Base-by-base conservation (phyloP, 2,888 invertebrate species). In the Patella pellucida region DNA sequence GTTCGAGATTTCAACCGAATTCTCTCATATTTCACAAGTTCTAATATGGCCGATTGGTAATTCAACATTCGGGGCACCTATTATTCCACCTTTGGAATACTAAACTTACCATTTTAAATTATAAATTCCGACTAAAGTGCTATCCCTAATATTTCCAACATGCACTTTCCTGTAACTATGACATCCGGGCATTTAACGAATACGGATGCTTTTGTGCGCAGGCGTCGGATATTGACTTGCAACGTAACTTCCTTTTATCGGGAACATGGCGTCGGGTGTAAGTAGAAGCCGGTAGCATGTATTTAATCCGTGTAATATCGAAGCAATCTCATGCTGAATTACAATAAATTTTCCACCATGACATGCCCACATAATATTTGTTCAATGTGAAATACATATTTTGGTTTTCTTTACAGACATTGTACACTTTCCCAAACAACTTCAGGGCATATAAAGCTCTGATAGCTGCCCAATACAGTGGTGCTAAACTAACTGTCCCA, bases 361-460 rank as follows among this genome's bases (percentile, higher is more conserved):
- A 41, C 9, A 41, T 41, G 41, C 41, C 9, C 41, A 41, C 41
- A 9, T 41, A 41, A 41, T 41, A 41, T 41, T 41, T 41, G 9
- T 41, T 41, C 41, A 41, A 41, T 41, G 41, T 9, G 41, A 41
- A 41, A 41, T 41, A 41, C 7, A 41, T 41, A 41, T 41, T 41
- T 41, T 41, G 41, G 41, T 80, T 77, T 74, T 73, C 67, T 73
- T 86, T 87, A 67, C 94, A 97, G 97, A 98, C 97, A 92, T 94
- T 99, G 91, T 99, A 97, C 94, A 98, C 98, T 92, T 97, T 97
- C 93, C 96, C 97, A 89, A 96, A 97, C 92, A 99, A 98, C 94
- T 98, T 98, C 94, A 95, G 99, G 92, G 97, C 98, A 87, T 96
- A 95, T 92, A 99, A 99, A 93, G 96, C 95, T 91, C 94, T 98